Evolutionary conservation across 2,113 vertebrate genomes (phyloP), one percentile per base, ranked within the genome.

Genomic region (Procapra przewalskii): DNA sequence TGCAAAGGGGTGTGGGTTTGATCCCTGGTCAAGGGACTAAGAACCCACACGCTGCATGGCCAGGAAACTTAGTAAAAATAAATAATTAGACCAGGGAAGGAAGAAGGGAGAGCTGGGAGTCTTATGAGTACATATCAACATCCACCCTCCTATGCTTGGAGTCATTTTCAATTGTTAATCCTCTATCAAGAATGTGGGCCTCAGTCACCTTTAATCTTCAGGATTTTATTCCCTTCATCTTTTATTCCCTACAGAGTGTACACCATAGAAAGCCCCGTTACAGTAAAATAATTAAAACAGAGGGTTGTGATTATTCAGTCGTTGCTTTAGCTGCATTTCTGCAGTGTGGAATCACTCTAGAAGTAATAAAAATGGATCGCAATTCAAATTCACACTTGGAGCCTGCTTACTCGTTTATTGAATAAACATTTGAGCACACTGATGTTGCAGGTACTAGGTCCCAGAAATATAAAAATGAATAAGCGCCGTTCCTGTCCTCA

Each of bases 271-370:
- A 80, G 84, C 52, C 40, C 13, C 27, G 79, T 45, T 81, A 87
- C 6, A 40, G 83, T 31, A 57, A 93, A 97, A 71, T 57, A 67
- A 81, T 52, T 33, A 57, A 88, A 85, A 77, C 43, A 60, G 15
- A 40, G 57, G 16, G 17, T 54, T 57, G 12, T 59, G 43, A 45
- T 57, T 71, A 8, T 79, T 62, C 1, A 21, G 4, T n/a, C 59
- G 43, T 95, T 86, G 27, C 43, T 43, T 97, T 54, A 96, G 59
- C 54, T 85, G 10, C 33, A 57, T 92, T 97, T 92, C 82, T 10
- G 21, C 36, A 86, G 48, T 79, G 43, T 52, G 48, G 45, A 93
- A 82, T 91, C 95, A 88, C 91, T 36, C 94, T 80, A 57, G 83
- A 90, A 95, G 25, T 6, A 8, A 52, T 52, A 60, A 25, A 71